Conservation (phyloP, 1,140 invertebrate genomes). For the Trachelipus rathkii region DNA sequence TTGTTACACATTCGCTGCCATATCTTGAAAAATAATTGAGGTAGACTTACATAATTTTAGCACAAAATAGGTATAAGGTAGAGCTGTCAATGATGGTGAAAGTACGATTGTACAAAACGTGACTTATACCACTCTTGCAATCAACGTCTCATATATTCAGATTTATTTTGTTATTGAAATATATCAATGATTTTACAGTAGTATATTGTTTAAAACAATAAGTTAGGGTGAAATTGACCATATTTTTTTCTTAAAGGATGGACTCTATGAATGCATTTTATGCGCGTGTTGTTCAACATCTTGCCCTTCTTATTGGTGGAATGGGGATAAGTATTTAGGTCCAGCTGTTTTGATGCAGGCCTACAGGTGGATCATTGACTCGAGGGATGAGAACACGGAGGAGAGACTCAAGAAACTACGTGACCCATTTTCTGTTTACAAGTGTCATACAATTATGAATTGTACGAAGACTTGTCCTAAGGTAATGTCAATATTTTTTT, state of each 20-base stretch:
- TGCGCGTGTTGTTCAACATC: constrained; percentile 96
- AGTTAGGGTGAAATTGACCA: background rate
- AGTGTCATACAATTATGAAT: constrained; percentile 99
- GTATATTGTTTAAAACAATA: background rate
- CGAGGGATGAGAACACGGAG: constrained; percentile 76
- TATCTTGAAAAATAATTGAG: too few relatives aligned
- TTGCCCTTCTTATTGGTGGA: constrained; percentile 98
- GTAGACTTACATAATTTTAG: too few relatives aligned
- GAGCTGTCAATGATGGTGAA: too few relatives aligned
- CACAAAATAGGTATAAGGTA: too few relatives aligned
- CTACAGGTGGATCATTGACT: constrained; percentile 96
- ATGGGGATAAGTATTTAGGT: constrained; percentile 91
- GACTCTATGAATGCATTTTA: constrained; percentile 93
- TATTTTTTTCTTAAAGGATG: constrained; percentile 62
- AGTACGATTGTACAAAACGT: too few relatives aligned
- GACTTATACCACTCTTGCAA: too few relatives aligned
- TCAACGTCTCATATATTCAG: too few relatives aligned
- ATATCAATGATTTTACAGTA: too few relatives aligned
- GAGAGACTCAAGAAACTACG: constrained; percentile 77
- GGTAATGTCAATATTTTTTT: too few relatives aligned
- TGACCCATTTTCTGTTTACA: constrained; percentile 90
- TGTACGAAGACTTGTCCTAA: constrained; percentile 96
- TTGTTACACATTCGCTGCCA: too few relatives aligned
- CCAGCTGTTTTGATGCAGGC: constrained; percentile 94
- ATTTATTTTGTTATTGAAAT: too few relatives aligned